Base-by-base conservation (phyloP, 2,113 vertebrate genomes). In the Pseudopipra pipra region DNA sequence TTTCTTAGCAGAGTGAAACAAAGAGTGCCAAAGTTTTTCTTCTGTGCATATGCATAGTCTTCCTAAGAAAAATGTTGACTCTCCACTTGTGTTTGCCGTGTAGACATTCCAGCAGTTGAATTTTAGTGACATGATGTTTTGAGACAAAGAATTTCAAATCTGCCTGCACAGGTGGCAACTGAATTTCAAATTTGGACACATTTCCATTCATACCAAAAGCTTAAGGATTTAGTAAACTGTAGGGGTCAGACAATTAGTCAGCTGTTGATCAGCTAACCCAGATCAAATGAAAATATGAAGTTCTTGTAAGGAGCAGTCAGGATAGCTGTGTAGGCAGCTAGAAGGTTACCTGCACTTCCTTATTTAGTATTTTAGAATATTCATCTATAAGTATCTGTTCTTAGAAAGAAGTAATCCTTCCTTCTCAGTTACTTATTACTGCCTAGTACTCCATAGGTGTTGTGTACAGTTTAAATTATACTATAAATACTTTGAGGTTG, bases 1-100 rank as follows among this genome's bases (percentile, higher is more conserved):
- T 91, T 68, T 79, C 39, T 41, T 74, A 80, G 33, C 13, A 67
- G 75, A 88, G 47, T 20, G 65, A 44, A 67, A 83, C 22, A 78
- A 93, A 91, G 43, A 83, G 55, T 91, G 70, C 54, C 85, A 90
- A 90, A 96, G 78, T 68, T 92, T 96, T 90, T 59, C 27, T 68
- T 85, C 35, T 67, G 22, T 74, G n/a, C 77, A 35, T 44, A 12
- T 22, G 16, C 66, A 61, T 19, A 55, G 10, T 39, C 59, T 93
- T 86, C 46, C 63, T 52, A 30, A 67, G 72, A 56, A 95, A 94
- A 94, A 66, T 47, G 55, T 88, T 62, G 55, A 46, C 63, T 93
- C 68, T 41, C 8, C 4, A 1, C 43, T 86, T 71, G 16, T 87
- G 68, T 94, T 95, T 96, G 68, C 85, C 4, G 0, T 93, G 79